These are phyloP conservation scores for Eumeta japonica DNA, from an alignment of 1,140 invertebrate genomes.

Conservation along the genomic window DNA sequence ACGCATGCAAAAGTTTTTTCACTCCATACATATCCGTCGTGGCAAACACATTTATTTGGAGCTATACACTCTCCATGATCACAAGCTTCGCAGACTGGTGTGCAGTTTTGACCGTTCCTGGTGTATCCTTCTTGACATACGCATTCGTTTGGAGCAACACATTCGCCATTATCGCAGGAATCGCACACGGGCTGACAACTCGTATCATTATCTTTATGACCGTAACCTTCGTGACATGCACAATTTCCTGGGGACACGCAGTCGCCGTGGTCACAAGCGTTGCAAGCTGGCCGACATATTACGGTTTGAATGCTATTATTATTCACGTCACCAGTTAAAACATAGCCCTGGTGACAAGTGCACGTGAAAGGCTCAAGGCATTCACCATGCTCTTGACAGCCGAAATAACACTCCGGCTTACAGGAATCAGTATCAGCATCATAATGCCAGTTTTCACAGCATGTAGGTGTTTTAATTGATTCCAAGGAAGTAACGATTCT, in stretches of 20 bases:
- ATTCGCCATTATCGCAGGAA: constrained; percentile 34
- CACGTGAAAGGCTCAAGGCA: too few relatives aligned
- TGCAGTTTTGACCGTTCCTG: constrained; percentile 8
- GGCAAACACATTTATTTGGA: constrained; percentile 23
- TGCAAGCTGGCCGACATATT: constrained; percentile 29
- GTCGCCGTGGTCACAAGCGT: constrained; percentile 51
- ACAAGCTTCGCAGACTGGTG: constrained; percentile 33
- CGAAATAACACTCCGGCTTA: constrained; percentile 14
- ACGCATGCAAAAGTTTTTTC: constrained; percentile 19
- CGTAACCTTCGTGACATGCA: constrained; percentile 59
- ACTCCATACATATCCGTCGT: constrained; percentile 14
- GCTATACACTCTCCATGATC: constrained; percentile 19
- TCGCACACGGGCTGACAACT: constrained; percentile 29
- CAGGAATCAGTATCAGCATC: constrained; percentile 8
- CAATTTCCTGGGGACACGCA: constrained; percentile 57
- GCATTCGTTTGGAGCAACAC: constrained; percentile 2
- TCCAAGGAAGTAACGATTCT: too few relatives aligned
- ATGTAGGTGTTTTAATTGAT: constrained; percentile 9
- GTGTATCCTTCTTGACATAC: not conserved
- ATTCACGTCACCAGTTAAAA: constrained; percentile 4
- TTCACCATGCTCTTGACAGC: too few relatives aligned
- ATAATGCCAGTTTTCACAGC: constrained; percentile 17
- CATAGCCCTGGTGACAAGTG: constrained; percentile 21
- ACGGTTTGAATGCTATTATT: too few relatives aligned
- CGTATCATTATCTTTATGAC: constrained; percentile 26